Base-by-base conservation (phyloP, 2,888 invertebrate genomes). In the Trissolcus brochymenae region DNA sequence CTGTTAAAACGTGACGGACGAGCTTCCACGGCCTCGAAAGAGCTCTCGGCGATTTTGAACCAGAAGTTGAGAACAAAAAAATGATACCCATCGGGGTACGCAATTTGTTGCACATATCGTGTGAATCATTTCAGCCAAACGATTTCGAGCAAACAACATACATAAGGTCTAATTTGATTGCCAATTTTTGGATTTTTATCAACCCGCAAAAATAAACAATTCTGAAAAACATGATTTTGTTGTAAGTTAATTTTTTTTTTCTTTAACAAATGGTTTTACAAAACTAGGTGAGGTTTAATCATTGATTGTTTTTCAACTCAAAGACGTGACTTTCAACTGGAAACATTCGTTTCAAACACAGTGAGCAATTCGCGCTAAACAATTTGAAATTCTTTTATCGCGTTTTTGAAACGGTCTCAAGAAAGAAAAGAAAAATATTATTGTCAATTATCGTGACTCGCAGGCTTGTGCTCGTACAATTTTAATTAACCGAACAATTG, bases 1-100 rank as follows among this genome's bases (percentile, higher is more conserved):
- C 67, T 67, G 72, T 62, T 72, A 71, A 80, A 81, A 81, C 74
- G 74, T 78, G 75, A 72, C 70, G 72, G 61, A 66, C 75, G 75
- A 79, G 74, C 72, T 76, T 76, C 66, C 72, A 67, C 67, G 72
- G 66, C 72, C 72, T 72, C 76, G 72, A 64, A 64, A 77, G 71
- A 68, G 72, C 76, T 61, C 65, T 65, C 17, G 67, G 59, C 67
- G 62, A 62, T 71, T 67, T 72, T 55, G 65, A 71, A 66, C 49
- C 71, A 65, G 67, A 76, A 54, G 67, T 35, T 61, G 64, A 57
- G 57, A 76, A 59, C 4, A 6, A 14, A 68, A 77, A 67, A 70
- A 64, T 72, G 35, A 64, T 50, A 50, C n/a, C 13, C 11, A n/a
- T n/a, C 43, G 50, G 29, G 40, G 70, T 61, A 65, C 40, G 71